Percentiles rank a stretch among this genome's conserved stretches.
Evolutionary conservation across 2,797 vertebrate genomes (phyloP).

Genomic region (Labroides dimidiatus): DNA sequence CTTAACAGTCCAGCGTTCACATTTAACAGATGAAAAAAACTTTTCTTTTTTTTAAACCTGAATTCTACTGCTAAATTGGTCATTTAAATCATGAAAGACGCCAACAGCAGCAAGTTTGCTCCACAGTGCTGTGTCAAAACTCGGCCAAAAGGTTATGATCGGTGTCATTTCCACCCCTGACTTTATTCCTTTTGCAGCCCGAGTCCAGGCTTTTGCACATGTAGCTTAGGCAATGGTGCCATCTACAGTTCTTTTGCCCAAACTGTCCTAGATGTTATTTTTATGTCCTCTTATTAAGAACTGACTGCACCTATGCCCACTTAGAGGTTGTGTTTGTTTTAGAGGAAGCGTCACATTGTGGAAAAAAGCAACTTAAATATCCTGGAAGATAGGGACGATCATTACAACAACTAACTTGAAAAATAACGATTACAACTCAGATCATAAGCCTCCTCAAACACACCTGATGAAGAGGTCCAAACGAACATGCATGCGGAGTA

Average conservation of each 20-base stretch:
- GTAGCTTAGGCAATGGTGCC: slow-evolving; percentile 71
- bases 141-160: not conserved
- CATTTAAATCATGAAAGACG: not conserved
- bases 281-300: not conserved
- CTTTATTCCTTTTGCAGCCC: not conserved
- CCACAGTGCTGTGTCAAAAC: not conserved
- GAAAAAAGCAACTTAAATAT: not conserved
- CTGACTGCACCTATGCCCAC: not conserved
- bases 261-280: slow-evolving; percentile 19
- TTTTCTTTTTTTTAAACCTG: too few species aligned
- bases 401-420: not conserved
- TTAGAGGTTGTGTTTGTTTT: not conserved
- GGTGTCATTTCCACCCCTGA: not conserved
- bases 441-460: not conserved
- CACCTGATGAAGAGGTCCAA: rapidly evolving
- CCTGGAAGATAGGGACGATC: rapidly evolving
- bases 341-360: not conserved
- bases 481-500: not conserved
- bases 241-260: slow-evolving; percentile 70
- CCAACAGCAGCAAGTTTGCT: not conserved
- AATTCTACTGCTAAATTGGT: not conserved
- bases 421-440: not conserved
- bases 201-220: not conserved
- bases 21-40: too few species aligned
- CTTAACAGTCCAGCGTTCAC: too few species aligned